Base-by-base conservation (phyloP, 2,113 vertebrate genomes). In the Neolamprologus longior region DNA sequence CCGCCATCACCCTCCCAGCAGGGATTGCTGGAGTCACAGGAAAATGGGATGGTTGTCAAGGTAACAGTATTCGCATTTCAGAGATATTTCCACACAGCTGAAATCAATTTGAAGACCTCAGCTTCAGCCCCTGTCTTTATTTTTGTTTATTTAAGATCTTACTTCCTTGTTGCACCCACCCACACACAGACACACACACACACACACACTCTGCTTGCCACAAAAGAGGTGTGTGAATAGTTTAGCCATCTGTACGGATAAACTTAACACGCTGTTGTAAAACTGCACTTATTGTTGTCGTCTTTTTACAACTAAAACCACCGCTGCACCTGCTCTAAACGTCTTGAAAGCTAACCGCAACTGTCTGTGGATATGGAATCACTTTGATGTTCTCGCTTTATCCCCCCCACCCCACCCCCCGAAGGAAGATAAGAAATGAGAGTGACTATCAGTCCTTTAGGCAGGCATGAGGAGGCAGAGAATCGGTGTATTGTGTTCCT, bases 21-120 rank as follows among this genome's bases (percentile, higher is more conserved):
- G 88, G 93, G 96, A 80, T 91, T 97, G n/a, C 93, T 96, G 10
- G 97, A 96, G 82, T 95, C 96, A 80, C 96, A 97, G 93, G 97
- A 97, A 93, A 96, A 97, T 90, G 96, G 93, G 90, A 94, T 90
- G 24, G 95, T 97, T 89, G 96, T 97, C 95, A 98, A 97, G 97
- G 97, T 97, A 97, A 94, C 89, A 2, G 81, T 73, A 50, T 89
- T 93, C 6, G 47, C 50, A 68, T 84, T 88, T 88, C 84, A 61
- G 28, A 50, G 73, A 63, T 31, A 28, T 88, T 89, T 90, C 82
- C 0, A 6, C 61, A 85, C 40, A 24, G 6, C 45, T 15, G 55
- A 73, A 86, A 90, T 87, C 84, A 86, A 76, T 82, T 76, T 63
- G 42, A 83, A 53, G 50, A 47, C 78, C 50, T 90, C 31, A 17